Conservation (phyloP, 64 coral and sea anemone genomes). For the Montipora capricornis region DNA sequence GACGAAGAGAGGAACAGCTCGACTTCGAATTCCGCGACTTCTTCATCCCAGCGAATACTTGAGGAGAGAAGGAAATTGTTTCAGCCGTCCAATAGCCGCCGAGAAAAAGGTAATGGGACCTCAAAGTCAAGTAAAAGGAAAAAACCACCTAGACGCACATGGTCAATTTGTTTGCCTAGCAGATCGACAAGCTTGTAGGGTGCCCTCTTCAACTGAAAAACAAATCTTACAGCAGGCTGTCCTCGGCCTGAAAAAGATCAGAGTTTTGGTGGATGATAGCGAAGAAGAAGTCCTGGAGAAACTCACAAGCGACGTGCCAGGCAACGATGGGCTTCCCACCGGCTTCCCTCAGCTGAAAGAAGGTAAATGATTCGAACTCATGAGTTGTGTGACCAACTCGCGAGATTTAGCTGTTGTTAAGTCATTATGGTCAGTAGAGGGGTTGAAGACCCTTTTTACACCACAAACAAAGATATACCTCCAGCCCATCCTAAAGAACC, state of each 20-base stretch:
- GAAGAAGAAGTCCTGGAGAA: constrained; percentile 43
- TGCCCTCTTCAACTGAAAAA: constrained; percentile 41
- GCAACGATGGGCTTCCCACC: constrained; percentile 24
- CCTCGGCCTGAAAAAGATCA: constrained; percentile 49
- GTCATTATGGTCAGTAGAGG: constrained; percentile 48
- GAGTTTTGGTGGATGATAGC: constrained; percentile 40
- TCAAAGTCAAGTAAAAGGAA: neutral
- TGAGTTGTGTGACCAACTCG: constrained; percentile 48
- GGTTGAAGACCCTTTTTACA: constrained; percentile 12
- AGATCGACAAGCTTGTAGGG: constrained; percentile 38
- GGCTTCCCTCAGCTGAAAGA: constrained; percentile 55
- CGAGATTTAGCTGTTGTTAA: constrained; percentile 41
- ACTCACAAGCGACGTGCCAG: constrained; percentile 29
- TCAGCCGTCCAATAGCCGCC: neutral
- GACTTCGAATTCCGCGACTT: neutral
- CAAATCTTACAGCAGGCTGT: constrained; percentile 45
- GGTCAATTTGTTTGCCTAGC: constrained; percentile 77
- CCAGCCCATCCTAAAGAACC: constrained; percentile 31
- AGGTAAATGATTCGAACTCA: constrained; percentile 55
- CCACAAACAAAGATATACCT: constrained; percentile 59
- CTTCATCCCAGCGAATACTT: neutral
- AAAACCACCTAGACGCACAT: neutral
- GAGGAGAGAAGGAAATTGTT: neutral
- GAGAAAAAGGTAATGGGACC: neutral
- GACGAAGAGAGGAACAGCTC: no score